Evolutionary conservation across 2,113 vertebrate genomes (phyloP).

Genomic region (Crotalus helleri): DNA sequence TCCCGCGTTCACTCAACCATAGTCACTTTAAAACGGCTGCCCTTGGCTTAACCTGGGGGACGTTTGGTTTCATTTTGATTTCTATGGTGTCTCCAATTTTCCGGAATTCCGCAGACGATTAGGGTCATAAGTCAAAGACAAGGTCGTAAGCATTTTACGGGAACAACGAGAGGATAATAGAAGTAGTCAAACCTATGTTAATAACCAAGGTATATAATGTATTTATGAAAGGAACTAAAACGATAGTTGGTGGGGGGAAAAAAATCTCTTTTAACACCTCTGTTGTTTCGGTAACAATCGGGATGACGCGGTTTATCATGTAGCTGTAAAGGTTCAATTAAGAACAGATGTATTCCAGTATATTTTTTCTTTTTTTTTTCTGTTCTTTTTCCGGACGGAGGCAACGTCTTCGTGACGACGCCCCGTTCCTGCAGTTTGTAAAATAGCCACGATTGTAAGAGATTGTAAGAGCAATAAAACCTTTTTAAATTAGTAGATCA

Average conservation of each 20-base stretch:
- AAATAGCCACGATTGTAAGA: slow-evolving; percentile 20
- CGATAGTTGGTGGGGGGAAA: not conserved
- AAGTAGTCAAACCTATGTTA: not conserved
- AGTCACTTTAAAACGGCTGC: no score
- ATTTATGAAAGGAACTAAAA: not conserved
- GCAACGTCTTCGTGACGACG: not conserved
- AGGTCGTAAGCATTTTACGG: not conserved
- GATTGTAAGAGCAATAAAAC: slow-evolving; percentile 28
- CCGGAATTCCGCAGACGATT: not conserved
- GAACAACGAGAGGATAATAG: not conserved
- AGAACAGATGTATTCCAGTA: not conserved
- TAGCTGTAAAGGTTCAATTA: slow-evolving; percentile 15
- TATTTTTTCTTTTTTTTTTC: not conserved
- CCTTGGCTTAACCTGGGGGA: not conserved
- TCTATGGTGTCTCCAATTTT: no score
- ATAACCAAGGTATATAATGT: not conserved
- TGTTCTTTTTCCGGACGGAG: not conserved
- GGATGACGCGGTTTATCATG: not conserved
- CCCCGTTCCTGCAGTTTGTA: not conserved
- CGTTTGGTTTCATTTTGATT: no score
- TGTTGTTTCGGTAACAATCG: not conserved
- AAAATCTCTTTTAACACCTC: not conserved
- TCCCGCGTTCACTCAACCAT: accelerated
- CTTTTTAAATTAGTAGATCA: slow-evolving; percentile 17
- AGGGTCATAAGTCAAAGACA: not conserved